Base-by-base conservation (phyloP, 2,113 vertebrate genomes). In the Bos taurus region DNA sequence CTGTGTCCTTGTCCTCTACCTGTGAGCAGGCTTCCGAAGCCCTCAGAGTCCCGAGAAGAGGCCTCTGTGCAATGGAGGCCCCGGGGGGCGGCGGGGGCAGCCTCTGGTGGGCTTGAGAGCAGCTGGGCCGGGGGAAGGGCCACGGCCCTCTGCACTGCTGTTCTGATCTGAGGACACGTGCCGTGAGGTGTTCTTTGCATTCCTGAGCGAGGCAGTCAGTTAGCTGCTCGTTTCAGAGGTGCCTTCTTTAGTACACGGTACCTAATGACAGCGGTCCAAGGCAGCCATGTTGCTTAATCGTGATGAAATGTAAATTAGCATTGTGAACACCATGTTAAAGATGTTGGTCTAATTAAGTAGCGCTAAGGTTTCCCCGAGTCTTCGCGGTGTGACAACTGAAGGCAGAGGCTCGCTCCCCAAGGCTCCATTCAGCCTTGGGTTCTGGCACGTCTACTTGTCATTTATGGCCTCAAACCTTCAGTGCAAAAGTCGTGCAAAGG, bases 71-170 rank as follows among this genome's bases (percentile, higher is more conserved):
- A 16, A 17, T 11, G 14, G 83, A n/a, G 74, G 10, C 59, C 23
- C 8, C 10, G 0, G 67, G 10, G 36, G 21, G 21, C 3, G 21
- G 21, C 0, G 0, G 23, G 3, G 16, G 13, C 1, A 6, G 33
- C 4, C 36, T 43, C 13, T 5, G 19, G 7, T 6, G 50, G 50
- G 23, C 40, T 2, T 1, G 48, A 1, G 19, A 6, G 9, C 15
- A 43, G 87, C 23, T 7, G 40, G 3, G 3, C 1, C 2, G 11
- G 43, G 8, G 43, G 10, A 10, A 1, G 48, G 43, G 7, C 15
- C 5, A 2, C 1, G 15, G 17, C 15, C 30, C 52, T 40, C 16
- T 25, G 64, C 62, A 25, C 0, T 25, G 28, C 30, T 2, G 8
- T 30, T 77, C 87, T 6, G 40, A 1, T 2, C 15, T 25, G 0